These are phyloP conservation scores for Emydocephalus ijimae DNA, from an alignment of 2,113 vertebrate species.

Conservation along the genomic window DNA sequence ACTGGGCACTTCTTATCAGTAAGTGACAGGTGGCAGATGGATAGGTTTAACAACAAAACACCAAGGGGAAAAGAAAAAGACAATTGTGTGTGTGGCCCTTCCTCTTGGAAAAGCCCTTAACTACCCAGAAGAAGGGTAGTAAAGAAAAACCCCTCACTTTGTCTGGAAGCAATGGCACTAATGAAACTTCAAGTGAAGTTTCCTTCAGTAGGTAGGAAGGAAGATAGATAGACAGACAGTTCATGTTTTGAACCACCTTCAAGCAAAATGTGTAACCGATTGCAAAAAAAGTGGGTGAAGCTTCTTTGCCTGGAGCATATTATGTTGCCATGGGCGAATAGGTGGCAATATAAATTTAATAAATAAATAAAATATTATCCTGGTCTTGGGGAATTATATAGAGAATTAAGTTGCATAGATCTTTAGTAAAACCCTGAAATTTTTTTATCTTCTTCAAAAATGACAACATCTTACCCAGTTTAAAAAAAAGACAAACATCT, in stretches of 20 bases:
- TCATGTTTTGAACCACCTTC: slow-evolving; percentile 25
- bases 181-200: slow-evolving; percentile 15
- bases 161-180: slow-evolving; percentile 12
- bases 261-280: not conserved
- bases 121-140: slow-evolving; percentile 44
- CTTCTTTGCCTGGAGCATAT: not conserved
- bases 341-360: no score
- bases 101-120: slow-evolving; percentile 43
- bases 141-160: slow-evolving; percentile 48
- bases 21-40: slow-evolving; percentile 69
- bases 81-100: slow-evolving; percentile 31
- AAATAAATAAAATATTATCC: no score
- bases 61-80: not conserved
- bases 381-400: not conserved
- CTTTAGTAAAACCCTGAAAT: not conserved
- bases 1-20: slow-evolving; percentile 66
- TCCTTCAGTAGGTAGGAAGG: not conserved
- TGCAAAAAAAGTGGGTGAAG: not conserved
- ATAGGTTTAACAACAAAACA: slow-evolving; percentile 66
- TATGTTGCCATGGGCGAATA: not conserved
- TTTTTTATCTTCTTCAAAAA: slow-evolving; percentile 32
- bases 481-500: slow-evolving; percentile 27
- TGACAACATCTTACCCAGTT: slow-evolving; percentile 22
- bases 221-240: not conserved
- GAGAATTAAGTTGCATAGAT: accelerated